A percentile compares a stretch with the other conserved stretches of the same genome.
Evolutionary conservation across 2,888 invertebrate genomes (phyloP).

Genomic region (Pomacea canaliculata): DNA sequence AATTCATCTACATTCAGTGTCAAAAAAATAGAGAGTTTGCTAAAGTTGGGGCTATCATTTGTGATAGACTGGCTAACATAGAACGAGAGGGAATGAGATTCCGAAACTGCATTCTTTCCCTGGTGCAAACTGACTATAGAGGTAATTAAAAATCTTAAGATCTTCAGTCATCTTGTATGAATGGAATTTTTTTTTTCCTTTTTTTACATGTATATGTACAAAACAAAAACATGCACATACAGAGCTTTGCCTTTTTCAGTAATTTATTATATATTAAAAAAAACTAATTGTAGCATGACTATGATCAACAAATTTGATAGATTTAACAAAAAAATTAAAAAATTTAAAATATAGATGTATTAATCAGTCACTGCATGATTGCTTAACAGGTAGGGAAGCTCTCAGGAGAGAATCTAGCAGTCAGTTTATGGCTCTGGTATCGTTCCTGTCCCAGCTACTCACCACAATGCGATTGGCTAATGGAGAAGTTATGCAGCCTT

Average conservation of each 20-base stretch:
- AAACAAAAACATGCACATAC: too few relatives aligned
- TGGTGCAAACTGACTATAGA: constrained; percentile 59
- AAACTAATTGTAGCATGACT: too few relatives aligned
- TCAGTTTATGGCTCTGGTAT: constrained; percentile 50
- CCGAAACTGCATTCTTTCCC: constrained; percentile 47
- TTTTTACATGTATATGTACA: too few relatives aligned
- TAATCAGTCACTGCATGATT: too few relatives aligned
- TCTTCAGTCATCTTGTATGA: too few relatives aligned
- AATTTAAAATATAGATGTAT: too few relatives aligned
- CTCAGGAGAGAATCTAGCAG: constrained; percentile 37
- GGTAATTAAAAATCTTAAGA: constrained; percentile 36
- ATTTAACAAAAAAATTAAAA: too few relatives aligned
- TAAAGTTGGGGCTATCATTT: constrained; percentile 53
- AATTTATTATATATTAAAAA: too few relatives aligned
- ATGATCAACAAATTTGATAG: too few relatives aligned
- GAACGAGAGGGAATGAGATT: constrained; percentile 53
- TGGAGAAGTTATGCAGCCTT: constrained; percentile 50
- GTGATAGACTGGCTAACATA: constrained; percentile 49
- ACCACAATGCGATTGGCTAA: constrained; percentile 49
- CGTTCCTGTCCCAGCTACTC: constrained; percentile 59
- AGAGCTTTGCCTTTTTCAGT: too few relatives aligned
- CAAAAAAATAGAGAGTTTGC: constrained; percentile 49
- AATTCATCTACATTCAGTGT: constrained; percentile 46
- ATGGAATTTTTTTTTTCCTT: too few relatives aligned
- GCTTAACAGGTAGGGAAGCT: constrained; percentile 47